Evolutionary conservation across 2,113 vertebrate genomes (phyloP).

Genomic region (Actenoides lindsayi): DNA sequence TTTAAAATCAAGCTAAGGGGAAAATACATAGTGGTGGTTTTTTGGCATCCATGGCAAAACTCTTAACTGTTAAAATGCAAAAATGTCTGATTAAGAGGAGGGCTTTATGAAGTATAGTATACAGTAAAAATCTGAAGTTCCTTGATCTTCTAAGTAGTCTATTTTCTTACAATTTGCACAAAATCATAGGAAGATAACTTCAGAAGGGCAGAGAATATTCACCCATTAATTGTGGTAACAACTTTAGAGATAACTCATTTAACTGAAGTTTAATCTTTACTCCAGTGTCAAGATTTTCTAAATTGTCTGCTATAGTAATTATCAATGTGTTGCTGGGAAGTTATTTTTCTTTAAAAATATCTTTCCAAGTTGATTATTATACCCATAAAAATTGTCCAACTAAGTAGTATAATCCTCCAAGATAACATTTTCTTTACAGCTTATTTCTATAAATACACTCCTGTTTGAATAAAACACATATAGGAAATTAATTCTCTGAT

Average conservation of each 20-base stretch:
- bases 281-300: constrained; percentile 15
- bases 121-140: neutral
- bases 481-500: constrained; percentile 14
- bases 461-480: neutral
- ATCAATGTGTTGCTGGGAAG: constrained; percentile 11
- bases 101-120: neutral
- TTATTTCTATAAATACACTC: neutral
- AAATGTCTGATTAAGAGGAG: neutral
- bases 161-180: neutral
- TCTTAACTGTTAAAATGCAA: neutral
- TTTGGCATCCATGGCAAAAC: accelerated
- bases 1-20: neutral
- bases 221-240: neutral
- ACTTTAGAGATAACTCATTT: neutral
- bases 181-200: neutral
- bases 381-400: neutral
- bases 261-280: constrained; percentile 18
- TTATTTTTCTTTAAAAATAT: neutral
- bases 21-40: neutral
- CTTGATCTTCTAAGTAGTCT: accelerated
- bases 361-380: constrained; percentile 38
- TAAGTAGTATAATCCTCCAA: neutral
- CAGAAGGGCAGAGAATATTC: neutral
- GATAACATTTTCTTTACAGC: neutral
- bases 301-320: constrained; percentile 47